Conservation (phyloP, 2,888 invertebrate species). For the Acholoe squamosa region DNA sequence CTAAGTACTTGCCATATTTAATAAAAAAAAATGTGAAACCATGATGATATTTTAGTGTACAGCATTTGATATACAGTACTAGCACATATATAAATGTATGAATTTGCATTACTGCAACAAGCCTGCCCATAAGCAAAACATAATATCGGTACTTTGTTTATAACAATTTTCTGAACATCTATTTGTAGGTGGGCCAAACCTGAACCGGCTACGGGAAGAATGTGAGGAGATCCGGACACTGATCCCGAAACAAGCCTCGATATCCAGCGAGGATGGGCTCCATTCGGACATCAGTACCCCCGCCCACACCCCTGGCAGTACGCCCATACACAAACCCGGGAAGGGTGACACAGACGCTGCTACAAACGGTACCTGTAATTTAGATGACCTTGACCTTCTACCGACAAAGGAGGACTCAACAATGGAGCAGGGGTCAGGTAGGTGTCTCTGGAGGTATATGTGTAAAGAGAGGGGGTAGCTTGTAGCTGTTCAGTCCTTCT, state of each 20-base stretch:
- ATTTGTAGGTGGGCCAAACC: slow-evolving; percentile 57
- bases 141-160: too few relatives aligned
- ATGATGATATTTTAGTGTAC: too few relatives aligned
- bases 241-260: slow-evolving; percentile 71
- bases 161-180: too few relatives aligned
- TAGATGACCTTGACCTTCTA: slow-evolving; percentile 69
- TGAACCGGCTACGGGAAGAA: slow-evolving; percentile 78
- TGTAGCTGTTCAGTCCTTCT: too few relatives aligned
- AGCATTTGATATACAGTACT: too few relatives aligned
- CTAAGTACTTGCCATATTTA: too few relatives aligned
- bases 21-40: background rate
- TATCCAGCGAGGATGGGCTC: slow-evolving; percentile 24
- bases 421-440: background rate
- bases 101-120: too few relatives aligned
- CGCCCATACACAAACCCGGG: too few relatives aligned
- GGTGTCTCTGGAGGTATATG: too few relatives aligned
- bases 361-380: background rate
- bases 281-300: background rate
- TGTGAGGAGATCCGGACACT: slow-evolving; percentile 80
- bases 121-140: too few relatives aligned
- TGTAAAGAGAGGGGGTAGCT: too few relatives aligned
- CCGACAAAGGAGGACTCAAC: slow-evolving; percentile 65
- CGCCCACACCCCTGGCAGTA: background rate
- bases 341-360: background rate
- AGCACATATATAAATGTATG: too few relatives aligned